A percentile compares a stretch with the other conserved stretches of the same genome.
phyloP scores from a whole-genome alignment of 2,113 vertebrate species.

The Myocastor coypus region DNA sequence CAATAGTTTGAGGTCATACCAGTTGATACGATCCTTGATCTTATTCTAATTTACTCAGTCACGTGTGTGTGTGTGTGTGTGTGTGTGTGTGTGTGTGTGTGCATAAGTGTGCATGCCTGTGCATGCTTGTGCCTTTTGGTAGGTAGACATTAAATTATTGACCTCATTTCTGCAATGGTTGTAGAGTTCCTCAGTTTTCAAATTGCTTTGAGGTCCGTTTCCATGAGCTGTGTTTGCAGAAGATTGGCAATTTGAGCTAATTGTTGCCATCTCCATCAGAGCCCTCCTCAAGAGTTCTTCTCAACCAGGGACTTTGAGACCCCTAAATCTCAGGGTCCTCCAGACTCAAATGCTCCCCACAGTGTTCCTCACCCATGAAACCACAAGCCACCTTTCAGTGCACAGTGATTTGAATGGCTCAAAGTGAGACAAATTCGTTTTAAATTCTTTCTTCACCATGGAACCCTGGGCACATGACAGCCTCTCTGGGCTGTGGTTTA shows the following conservation, averaged over 20 bases:
- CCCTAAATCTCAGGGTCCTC: not conserved
- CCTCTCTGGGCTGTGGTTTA: not conserved
- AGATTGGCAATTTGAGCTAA: not conserved
- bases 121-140: not conserved
- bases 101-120: too few relatives aligned
- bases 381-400: not conserved
- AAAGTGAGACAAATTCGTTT: not conserved
- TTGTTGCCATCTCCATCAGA: not conserved
- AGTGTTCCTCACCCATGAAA: not conserved
- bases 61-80: not conserved
- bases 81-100: not conserved
- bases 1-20: not conserved
- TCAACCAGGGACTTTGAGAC: not conserved
- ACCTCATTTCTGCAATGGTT: not conserved
- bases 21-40: not conserved
- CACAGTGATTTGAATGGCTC: not conserved
- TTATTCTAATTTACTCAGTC: not conserved
- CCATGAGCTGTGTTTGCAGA: not conserved
- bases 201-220: not conserved
- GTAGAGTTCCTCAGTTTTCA: constrained; percentile 11
- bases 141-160: not conserved
- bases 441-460: not conserved
- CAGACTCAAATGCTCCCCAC: not conserved
- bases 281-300: not conserved
- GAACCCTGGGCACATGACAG: not conserved